A percentile compares a stretch with the other conserved stretches of the same genome.
Conservation (phyloP, 2,888 invertebrate genomes). For the Esperia sulphurella region DNA sequence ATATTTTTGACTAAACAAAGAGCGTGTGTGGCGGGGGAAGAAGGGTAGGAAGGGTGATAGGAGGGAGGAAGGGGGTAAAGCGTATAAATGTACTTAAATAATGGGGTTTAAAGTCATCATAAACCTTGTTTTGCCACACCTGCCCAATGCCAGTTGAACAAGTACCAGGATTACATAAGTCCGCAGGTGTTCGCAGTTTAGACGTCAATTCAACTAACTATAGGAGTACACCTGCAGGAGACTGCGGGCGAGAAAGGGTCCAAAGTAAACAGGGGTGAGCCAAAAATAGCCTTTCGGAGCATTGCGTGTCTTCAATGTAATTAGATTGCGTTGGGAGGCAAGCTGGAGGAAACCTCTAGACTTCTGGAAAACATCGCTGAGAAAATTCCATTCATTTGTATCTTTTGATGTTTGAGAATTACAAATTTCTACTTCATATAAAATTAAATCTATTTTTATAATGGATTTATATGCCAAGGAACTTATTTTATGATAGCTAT, state of each 20-base stretch:
- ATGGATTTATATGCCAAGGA: too few relatives aligned
- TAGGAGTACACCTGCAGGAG: slow-evolving; percentile 15
- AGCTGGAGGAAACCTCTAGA: not conserved
- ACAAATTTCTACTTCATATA: too few relatives aligned
- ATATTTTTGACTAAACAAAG: too few relatives aligned
- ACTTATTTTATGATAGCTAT: too few relatives aligned
- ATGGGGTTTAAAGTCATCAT: too few relatives aligned
- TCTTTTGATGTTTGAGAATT: too few relatives aligned
- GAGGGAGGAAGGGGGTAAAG: too few relatives aligned
- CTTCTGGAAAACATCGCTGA: not conserved
- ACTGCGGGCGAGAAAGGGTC: slow-evolving; percentile 16
- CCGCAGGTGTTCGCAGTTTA: slow-evolving; percentile 28
- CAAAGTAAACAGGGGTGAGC: slow-evolving; percentile 21
- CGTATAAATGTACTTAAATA: too few relatives aligned
- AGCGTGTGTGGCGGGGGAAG: too few relatives aligned
- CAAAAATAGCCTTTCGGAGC: slow-evolving; percentile 24
- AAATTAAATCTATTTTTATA: too few relatives aligned
- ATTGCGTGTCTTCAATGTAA: slow-evolving; percentile 28
- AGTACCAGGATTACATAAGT: slow-evolving; percentile 20
- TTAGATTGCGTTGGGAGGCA: slow-evolving; percentile 23
- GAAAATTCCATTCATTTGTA: not conserved
- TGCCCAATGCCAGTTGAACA: slow-evolving; percentile 4
- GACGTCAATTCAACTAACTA: slow-evolving; percentile 21
- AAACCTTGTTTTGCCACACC: not conserved
- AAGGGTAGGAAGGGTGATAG: too few relatives aligned